These are phyloP conservation scores for Heterotis niloticus DNA, from an alignment of 2,113 vertebrate species.

Conservation along the genomic window DNA sequence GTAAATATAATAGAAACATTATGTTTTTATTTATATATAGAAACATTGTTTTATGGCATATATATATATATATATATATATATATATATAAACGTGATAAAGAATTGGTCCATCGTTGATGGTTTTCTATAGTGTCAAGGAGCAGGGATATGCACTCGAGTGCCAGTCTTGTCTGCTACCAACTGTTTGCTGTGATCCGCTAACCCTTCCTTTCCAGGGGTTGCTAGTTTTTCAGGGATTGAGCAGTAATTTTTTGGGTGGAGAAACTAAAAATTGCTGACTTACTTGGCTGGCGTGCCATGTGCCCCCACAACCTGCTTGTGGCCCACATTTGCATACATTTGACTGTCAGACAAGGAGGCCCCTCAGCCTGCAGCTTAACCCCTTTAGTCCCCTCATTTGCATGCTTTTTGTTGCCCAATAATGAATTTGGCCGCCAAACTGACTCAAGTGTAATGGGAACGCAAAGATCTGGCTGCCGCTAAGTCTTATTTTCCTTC, in stretches of 20 bases:
- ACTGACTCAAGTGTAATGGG: slow-evolving; percentile 66
- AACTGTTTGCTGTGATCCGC: background rate
- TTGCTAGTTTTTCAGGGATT: background rate
- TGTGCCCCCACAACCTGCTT: slow-evolving; percentile 54
- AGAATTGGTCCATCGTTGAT: background rate
- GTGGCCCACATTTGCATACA: slow-evolving; percentile 62
- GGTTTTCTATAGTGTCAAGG: background rate
- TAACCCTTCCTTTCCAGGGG: background rate
- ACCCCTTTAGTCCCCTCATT: slow-evolving; percentile 61
- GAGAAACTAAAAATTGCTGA: slow-evolving; percentile 30
- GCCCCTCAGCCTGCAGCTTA: slow-evolving; percentile 57
- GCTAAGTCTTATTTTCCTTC: slow-evolving; percentile 85
- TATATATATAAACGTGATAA: too few species aligned
- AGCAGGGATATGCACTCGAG: background rate
- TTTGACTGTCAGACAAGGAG: slow-evolving; percentile 52
- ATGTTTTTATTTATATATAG: too few species aligned
- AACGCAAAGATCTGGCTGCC: slow-evolving; percentile 73
- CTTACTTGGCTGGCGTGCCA: slow-evolving; percentile 46
- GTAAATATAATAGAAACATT: too few species aligned
- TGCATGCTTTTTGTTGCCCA: slow-evolving; percentile 67
- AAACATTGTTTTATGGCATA: too few species aligned
- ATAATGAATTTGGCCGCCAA: slow-evolving; percentile 62
- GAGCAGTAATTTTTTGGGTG: background rate
- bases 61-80: too few species aligned
- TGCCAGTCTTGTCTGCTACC: background rate